Base-by-base conservation (phyloP, 2,113 vertebrate species). In the Hiodon tergisus region DNA sequence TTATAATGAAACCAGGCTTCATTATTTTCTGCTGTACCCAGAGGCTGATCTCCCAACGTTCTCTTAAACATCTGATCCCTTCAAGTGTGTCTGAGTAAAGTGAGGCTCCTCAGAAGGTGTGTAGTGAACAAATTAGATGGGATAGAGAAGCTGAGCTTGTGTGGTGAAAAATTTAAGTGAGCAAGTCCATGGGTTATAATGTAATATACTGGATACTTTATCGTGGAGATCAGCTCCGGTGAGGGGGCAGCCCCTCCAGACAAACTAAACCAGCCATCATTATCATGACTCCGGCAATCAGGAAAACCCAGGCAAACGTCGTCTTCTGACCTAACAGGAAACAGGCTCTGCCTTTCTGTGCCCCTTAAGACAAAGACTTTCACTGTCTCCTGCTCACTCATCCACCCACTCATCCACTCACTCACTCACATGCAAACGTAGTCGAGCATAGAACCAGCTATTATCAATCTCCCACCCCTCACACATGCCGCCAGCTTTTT, bases 231-330 rank as follows among this genome's bases (percentile, higher is more conserved):
- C 67, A 54, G n/a, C 67, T 17, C 13, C 14, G 58, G 0, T 53
- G 8, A n/a, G 48, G 51, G 11, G 74, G 72, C 60, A 78, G 72
- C 78, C 83, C 85, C 83, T 81, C 76, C 79, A 84, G 83, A 85
- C 83, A 86, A 85, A 83, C 67, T 67, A 69, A 84, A 82, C 81
- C 81, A 77, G 54, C 50, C 59, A 51, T 65, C 80, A 81, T 85
- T 76, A 81, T 69, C 58, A 57, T 78, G 74, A 75, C 67, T 50
- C 51, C 62, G 75, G 71, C 71, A 79, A 81, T 77, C 69, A 63
- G 59, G 47, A 53, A 71, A 7, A 60, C 50, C 71, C 59, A 67
- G 53, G 72, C 67, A 71, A 72, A 72, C 6, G 4, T 54, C 54
- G 65, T 78, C 13, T 61, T 83, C 75, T 73, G 67, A 77, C 59